Evolutionary conservation across 2,888 invertebrate species (phyloP).

Genomic region (Lasioglossum vierecki): DNA sequence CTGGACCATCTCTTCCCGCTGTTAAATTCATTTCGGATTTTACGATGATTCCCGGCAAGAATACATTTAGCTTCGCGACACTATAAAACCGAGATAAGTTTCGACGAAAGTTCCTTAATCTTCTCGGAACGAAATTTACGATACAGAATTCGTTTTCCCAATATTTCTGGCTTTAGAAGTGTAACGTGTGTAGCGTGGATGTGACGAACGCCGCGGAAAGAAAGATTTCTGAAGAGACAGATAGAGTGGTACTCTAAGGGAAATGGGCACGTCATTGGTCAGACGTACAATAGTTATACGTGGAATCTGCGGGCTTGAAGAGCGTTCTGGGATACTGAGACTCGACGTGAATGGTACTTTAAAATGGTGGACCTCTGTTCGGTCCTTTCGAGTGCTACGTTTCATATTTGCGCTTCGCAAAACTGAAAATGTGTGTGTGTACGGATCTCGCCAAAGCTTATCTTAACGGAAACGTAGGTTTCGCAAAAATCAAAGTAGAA

Average conservation of each 20-base stretch:
- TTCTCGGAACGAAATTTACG: slow-evolving; percentile 5
- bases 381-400: background rate
- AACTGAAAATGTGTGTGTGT: background rate
- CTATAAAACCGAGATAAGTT: slow-evolving; percentile 1
- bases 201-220: background rate
- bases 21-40: slow-evolving; percentile 6
- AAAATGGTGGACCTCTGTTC: background rate
- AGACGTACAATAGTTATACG: background rate
- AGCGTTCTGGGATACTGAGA: background rate
- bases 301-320: background rate
- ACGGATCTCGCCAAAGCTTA: background rate
- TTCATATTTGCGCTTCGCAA: background rate
- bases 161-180: slow-evolving; percentile 11
- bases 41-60: background rate
- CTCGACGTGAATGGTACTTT: background rate
- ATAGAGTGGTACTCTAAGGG: background rate
- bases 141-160: slow-evolving; percentile 7
- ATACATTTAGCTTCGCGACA: background rate
- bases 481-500: background rate
- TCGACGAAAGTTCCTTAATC: background rate
- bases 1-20: background rate
- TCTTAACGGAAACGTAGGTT: background rate
- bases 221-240: background rate
- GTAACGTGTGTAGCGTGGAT: background rate
- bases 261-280: slow-evolving; percentile 6